Base-by-base conservation (phyloP, 2,797 vertebrate genomes). In the Caiman crocodilus region DNA sequence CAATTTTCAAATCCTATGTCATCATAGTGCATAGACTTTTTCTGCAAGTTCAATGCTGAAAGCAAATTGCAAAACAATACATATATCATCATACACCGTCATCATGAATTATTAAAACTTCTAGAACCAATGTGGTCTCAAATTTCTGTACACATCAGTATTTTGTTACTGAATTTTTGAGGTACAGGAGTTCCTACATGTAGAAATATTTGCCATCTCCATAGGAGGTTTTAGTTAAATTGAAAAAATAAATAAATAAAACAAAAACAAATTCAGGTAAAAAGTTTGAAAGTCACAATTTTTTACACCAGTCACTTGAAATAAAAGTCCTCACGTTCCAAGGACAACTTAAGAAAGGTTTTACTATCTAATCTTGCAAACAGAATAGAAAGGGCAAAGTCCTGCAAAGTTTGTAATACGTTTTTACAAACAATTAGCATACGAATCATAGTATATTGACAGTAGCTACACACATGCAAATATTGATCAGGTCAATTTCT, bases 391-490 rank as follows among this genome's bases (percentile, higher is more conserved):
- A 59, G 82, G 5, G 74, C 73, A 18, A 91, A 85, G 59, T 94
- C 7, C 28, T 28, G 85, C 3, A 57, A 28, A 86, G 23, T 64
- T 87, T 84, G 84, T 79, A 64, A 79, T 16, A 25, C 65, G 32
- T 74, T 81, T 57, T 81, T 78, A 85, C 57, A 91, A 87, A 67
- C 87, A 93, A 90, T 57, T 77, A 90, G 14, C 23, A 8, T 64
- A 57, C 57, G 79, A 94, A 85, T 91, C 86, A 84, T 57, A 82
- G 65, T 5, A 20, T 12, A 82, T 0, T 1, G 26, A 67, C 26
- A 76, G 61, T 18, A 61, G 79, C 23, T 35, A 63, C 71, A 92
- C 82, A 85, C 21, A 85, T 42, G 20, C 88, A 94, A 94, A 82
- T 80, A 93, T 7, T 32, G 84, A 93, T 84, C 58, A 87, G 67